Evolutionary conservation across 1,140 invertebrate species (phyloP).

Genomic region (Zophobas morio): DNA sequence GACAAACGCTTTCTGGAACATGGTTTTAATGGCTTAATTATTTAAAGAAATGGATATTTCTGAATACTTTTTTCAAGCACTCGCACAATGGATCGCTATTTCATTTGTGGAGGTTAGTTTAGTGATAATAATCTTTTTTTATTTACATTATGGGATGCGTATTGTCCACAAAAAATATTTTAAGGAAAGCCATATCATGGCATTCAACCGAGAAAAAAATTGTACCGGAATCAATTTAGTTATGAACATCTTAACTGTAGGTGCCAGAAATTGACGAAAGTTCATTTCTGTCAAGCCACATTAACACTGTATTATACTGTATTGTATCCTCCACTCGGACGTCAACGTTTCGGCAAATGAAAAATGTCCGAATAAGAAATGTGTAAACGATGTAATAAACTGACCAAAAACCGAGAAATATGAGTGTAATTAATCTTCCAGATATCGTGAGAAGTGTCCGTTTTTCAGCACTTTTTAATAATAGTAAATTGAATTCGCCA

Average conservation of each 20-base stretch:
- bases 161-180: too few relatives aligned
- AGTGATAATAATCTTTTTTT: too few relatives aligned
- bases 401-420: background rate
- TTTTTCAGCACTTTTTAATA: slow-evolving; percentile 33
- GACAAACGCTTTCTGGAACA: background rate
- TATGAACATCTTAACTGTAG: too few relatives aligned
- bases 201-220: too few relatives aligned
- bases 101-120: too few relatives aligned
- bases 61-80: background rate
- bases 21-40: slow-evolving; percentile 12
- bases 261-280: too few relatives aligned
- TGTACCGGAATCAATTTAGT: too few relatives aligned
- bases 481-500: slow-evolving; percentile 28
- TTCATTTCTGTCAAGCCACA: too few relatives aligned
- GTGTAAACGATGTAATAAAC: background rate
- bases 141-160: too few relatives aligned
- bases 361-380: background rate
- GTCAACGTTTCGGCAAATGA: background rate
- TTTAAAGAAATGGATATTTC: background rate
- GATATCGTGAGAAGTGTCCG: slow-evolving; percentile 38
- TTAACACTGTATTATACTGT: too few relatives aligned
- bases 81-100: too few relatives aligned
- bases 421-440: slow-evolving; percentile 15
- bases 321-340: background rate
- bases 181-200: too few relatives aligned